These are phyloP conservation scores for Thunnus albacares DNA, from an alignment of 2,797 vertebrate genomes.

Conservation along the genomic window DNA sequence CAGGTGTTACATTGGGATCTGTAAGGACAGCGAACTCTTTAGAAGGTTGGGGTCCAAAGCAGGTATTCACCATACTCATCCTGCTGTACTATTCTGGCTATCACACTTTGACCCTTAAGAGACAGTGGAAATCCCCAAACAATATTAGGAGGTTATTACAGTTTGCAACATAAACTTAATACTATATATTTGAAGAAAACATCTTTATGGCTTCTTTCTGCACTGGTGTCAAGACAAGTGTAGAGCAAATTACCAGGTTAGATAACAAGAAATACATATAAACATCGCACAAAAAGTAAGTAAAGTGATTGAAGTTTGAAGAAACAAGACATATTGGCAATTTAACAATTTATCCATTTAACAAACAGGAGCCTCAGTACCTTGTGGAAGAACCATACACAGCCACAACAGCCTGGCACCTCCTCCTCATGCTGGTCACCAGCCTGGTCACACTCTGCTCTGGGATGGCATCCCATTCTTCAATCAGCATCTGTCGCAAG, in stretches of 20 bases:
- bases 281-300: too few species aligned
- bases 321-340: too few species aligned
- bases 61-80: background rate
- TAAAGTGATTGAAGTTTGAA: too few species aligned
- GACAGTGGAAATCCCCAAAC: background rate
- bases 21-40: background rate
- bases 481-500: too few species aligned
- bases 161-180: background rate
- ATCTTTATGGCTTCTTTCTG: background rate
- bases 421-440: too few species aligned
- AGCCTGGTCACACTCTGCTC: too few species aligned
- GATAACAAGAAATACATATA: background rate
- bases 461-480: too few species aligned
- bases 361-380: too few species aligned
- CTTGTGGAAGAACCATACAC: too few species aligned
- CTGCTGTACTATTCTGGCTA: background rate
- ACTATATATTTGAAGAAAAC: background rate
- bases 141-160: background rate
- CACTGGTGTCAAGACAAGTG: background rate
- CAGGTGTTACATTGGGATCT: background rate
- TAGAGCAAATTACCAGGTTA: background rate
- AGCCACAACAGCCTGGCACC: too few species aligned
- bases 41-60: background rate
- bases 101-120: slow-evolving; percentile 6
- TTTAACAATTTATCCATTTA: too few species aligned